Evolutionary conservation across 1,140 invertebrate genomes (phyloP), one percentile per base, ranked within the genome.

Genomic region (Samia ricini): DNA sequence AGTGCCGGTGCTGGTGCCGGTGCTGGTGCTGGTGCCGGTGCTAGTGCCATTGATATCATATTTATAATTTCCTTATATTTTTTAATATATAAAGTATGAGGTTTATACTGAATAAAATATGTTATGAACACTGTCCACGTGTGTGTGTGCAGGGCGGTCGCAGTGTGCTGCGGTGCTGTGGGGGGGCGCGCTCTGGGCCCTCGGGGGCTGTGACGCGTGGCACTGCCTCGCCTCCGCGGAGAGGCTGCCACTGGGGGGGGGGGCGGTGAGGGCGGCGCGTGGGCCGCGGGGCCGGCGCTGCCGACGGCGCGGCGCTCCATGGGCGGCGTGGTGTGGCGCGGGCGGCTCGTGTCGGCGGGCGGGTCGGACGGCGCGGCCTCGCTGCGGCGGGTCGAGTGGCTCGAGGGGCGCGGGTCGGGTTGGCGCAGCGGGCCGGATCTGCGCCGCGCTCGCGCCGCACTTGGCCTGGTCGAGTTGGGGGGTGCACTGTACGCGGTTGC

Each of bases 201-300:
- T 96, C 29, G 96, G 96, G 58, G 96, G 96, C 21, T 96, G 95
- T 85, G 95, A 97, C 90, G 94, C 95, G 42, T 96, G 95, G 92
- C 94, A 94, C 81, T 95, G 95, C 68, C 85, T 96, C n/a, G 93
- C 83, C 22, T 68, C 72, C 58, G 88, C 85, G 0, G 88, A 90
- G 72, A 57, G 60, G 52, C 74, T 89, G 61, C 62, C 66, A 20
- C 68, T 79, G 36, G 71, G 26, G 29, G 70, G n/a, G 15, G 29
- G 49, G 29, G 50, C 36, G 19, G 63, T 36, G 64, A 24, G 48
- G 66, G 22, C 24, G 65, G 70, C 65, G 51, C 52, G 29, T 62
- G 61, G 66, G 15, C 18, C 10, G 18, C 56, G 50, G 63, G 87
- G 10, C 83, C 91, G 36, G 83, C 91, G 5, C 91, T 96, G 57